Percentiles rank a stretch among this genome's conserved stretches.
Evolutionary conservation across 2,888 invertebrate genomes (phyloP).

Genomic region (Mycalesis mineus): DNA sequence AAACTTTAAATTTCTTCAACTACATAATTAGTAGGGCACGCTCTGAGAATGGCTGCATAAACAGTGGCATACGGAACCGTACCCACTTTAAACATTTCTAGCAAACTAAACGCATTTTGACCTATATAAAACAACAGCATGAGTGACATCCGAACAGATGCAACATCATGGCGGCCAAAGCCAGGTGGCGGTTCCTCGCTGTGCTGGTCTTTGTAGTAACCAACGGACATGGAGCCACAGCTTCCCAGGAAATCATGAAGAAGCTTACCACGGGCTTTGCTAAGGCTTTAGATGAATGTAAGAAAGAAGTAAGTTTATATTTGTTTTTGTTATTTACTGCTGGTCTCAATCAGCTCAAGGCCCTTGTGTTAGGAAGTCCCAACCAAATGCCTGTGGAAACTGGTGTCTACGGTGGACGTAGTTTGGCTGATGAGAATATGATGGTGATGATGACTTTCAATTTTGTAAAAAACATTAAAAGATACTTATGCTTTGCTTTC

Average conservation of each 20-base stretch:
- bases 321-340: too few species aligned
- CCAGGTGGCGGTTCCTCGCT: constrained; percentile 37
- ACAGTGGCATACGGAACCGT: not conserved
- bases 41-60: too few species aligned
- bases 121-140: not conserved
- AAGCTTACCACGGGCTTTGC: constrained; percentile 52
- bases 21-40: too few species aligned
- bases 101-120: not conserved
- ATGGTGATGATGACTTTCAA: too few species aligned
- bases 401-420: too few species aligned
- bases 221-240: constrained; percentile 21
- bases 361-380: too few species aligned
- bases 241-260: constrained; percentile 55
- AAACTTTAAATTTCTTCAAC: too few species aligned
- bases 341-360: too few species aligned
- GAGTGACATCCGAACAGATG: not conserved
- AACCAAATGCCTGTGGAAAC: too few species aligned
- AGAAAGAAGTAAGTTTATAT: constrained; percentile 47
- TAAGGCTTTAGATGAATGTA: constrained; percentile 50
- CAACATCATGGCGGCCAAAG: constrained; percentile 37
- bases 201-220: constrained; percentile 6
- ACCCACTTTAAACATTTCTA: not conserved
- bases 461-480: too few species aligned
- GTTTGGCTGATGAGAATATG: too few species aligned
- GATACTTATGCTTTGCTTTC: too few species aligned